A percentile compares a stretch with the other conserved stretches of the same genome.
These are phyloP conservation scores for Drosophila asahinai DNA, from an alignment of 1,140 invertebrate genomes.

Conservation along the genomic window DNA sequence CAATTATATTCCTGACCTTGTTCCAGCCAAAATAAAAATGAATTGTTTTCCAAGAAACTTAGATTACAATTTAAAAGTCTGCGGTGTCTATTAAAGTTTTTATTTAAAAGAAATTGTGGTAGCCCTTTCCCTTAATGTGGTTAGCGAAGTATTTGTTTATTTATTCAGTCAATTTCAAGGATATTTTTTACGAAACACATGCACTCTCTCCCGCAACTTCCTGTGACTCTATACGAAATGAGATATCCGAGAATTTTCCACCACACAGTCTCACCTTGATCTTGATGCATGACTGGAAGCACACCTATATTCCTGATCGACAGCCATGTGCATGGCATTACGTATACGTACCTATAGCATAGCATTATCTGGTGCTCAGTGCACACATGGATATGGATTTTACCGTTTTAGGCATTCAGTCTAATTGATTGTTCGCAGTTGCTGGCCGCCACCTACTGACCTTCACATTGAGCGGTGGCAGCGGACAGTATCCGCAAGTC, in stretches of 20 bases:
- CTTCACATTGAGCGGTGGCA: conserved; percentile 76
- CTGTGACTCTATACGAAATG: conserved; percentile 3
- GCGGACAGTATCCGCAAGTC: conserved; percentile 72
- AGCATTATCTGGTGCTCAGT: conserved; percentile 51
- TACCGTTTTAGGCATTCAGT: conserved; percentile 74
- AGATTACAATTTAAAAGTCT: background rate
- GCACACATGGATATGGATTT: conserved; percentile 57
- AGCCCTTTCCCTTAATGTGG: background rate
- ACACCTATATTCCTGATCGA: conserved; percentile 50
- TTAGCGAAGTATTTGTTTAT: background rate
- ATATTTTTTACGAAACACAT: background rate
- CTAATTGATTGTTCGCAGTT: conserved; percentile 78
- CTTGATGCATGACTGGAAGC: conserved; percentile 51
- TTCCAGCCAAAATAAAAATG: conserved; percentile 6
- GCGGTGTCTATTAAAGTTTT: background rate
- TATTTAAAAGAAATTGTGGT: too few species aligned
- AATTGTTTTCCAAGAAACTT: conserved; percentile 10
- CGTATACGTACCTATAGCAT: conserved; percentile 6
- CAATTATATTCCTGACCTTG: conserved; percentile 5
- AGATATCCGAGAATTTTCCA: background rate
- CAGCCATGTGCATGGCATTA: conserved; percentile 43
- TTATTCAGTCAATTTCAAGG: conserved; percentile 1
- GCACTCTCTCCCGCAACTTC: conserved; percentile 6
- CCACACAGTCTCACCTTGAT: conserved; percentile 42
- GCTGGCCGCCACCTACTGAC: conserved; percentile 80